A percentile compares a stretch with the other conserved stretches of the same genome.
Conservation (phyloP, 2,888 invertebrate species). For the Andricus quercusramuli region DNA sequence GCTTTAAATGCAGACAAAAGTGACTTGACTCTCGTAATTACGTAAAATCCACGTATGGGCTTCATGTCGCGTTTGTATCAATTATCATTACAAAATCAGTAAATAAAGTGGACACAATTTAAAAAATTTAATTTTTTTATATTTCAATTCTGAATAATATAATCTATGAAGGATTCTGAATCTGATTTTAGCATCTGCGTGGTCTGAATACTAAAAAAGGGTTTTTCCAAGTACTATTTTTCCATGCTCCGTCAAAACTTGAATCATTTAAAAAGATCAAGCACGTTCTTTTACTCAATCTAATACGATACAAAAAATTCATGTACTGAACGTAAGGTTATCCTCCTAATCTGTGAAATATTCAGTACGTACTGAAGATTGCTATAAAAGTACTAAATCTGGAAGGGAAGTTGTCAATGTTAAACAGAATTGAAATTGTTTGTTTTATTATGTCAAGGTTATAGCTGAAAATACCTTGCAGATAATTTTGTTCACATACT, state of each 20-base stretch:
- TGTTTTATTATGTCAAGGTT: neutral
- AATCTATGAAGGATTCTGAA: neutral
- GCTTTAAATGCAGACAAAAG: constrained; percentile 11
- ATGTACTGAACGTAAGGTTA: neutral
- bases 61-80: neutral
- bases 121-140: neutral
- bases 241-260: neutral
- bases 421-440: neutral
- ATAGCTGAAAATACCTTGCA: neutral
- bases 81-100: too few species aligned
- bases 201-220: neutral
- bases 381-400: neutral
- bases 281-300: neutral
- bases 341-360: neutral
- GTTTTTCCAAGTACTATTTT: neutral
- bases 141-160: neutral
- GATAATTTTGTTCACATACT: neutral
- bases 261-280: neutral
- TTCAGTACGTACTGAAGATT: neutral
- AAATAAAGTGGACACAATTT: too few species aligned
- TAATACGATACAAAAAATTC: neutral
- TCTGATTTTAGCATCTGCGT: neutral
- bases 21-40: constrained; percentile 4
- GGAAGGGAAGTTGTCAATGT: neutral
- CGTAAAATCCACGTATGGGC: constrained; percentile 1